Conservation (phyloP, 1,140 invertebrate genomes). For the Sinella curviseta region DNA sequence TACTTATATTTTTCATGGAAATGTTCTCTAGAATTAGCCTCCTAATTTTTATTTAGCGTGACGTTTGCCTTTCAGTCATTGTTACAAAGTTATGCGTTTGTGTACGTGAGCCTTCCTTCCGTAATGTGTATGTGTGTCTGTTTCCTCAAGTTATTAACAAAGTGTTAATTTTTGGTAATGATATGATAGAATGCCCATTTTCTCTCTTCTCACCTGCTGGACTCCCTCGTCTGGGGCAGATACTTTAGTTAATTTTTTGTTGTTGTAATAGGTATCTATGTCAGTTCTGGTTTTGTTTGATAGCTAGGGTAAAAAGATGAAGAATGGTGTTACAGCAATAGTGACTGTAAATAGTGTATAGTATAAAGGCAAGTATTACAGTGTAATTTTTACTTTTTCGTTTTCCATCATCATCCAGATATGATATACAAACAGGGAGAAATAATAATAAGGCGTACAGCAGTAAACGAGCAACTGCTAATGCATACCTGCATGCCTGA, state of each 20-base stretch:
- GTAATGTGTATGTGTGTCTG: neutral
- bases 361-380: neutral
- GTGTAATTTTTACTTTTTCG: neutral
- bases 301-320: neutral
- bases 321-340: neutral
- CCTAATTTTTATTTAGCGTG: conserved; percentile 17
- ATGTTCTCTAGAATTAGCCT: neutral
- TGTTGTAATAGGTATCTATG: neutral
- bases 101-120: neutral
- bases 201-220: neutral
- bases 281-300: neutral
- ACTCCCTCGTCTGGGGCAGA: too few species aligned
- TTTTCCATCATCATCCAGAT: neutral
- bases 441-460: neutral
- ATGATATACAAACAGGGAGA: conserved; percentile 1
- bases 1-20: neutral
- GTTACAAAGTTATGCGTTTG: neutral
- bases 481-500: conserved; percentile 9
- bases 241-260: too few species aligned
- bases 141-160: conserved; percentile 14
- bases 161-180: conserved; percentile 22
- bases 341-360: neutral
- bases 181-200: conserved; percentile 10
- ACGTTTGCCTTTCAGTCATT: conserved; percentile 1
- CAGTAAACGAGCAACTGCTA: neutral